A percentile compares a stretch with the other conserved stretches of the same genome.
Evolutionary conservation across 2,888 invertebrate genomes (phyloP).

Genomic region (Athripsodes cinereus): DNA sequence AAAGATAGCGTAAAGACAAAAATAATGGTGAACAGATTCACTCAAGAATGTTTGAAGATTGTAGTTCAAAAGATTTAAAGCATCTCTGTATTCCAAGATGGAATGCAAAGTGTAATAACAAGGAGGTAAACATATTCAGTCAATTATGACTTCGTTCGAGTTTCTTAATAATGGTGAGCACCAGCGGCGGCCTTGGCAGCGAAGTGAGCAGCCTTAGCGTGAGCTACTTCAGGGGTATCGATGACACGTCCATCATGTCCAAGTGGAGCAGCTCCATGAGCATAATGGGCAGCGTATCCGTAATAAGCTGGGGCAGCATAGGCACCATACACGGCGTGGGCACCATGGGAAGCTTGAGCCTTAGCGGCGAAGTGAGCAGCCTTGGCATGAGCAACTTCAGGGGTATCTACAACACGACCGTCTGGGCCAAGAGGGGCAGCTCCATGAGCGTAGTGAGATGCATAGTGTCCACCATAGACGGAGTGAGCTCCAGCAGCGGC

Average conservation of each 20-base stretch:
- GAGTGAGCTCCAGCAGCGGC: constrained; percentile 28
- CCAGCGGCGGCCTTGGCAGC: constrained; percentile 36
- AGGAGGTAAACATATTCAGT: too few relatives aligned
- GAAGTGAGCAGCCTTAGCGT: constrained; percentile 54
- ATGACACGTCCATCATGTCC: constrained; percentile 23
- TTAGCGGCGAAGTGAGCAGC: constrained; percentile 52
- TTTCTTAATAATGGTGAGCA: background rate
- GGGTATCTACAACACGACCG: constrained; percentile 39
- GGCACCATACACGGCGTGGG: constrained; percentile 22
- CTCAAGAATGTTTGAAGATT: background rate
- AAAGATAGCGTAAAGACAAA: too few relatives aligned
- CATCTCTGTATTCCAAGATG: background rate
- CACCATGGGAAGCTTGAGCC: constrained; percentile 7
- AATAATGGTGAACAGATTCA: too few relatives aligned
- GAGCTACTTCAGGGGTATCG: constrained; percentile 55
- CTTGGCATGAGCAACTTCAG: constrained; percentile 55
- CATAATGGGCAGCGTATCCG: constrained; percentile 6
- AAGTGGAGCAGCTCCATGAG: constrained; percentile 16
- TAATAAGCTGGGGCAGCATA: background rate
- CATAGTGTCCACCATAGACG: constrained; percentile 37
- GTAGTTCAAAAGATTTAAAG: too few relatives aligned
- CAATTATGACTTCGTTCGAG: background rate
- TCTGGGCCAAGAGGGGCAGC: background rate
- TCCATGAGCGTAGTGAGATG: constrained; percentile 27
- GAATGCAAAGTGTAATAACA: background rate